A percentile compares a stretch with the other conserved stretches of the same genome.
Conservation (phyloP, 2,888 invertebrate species). For the Papilio elwesi region DNA sequence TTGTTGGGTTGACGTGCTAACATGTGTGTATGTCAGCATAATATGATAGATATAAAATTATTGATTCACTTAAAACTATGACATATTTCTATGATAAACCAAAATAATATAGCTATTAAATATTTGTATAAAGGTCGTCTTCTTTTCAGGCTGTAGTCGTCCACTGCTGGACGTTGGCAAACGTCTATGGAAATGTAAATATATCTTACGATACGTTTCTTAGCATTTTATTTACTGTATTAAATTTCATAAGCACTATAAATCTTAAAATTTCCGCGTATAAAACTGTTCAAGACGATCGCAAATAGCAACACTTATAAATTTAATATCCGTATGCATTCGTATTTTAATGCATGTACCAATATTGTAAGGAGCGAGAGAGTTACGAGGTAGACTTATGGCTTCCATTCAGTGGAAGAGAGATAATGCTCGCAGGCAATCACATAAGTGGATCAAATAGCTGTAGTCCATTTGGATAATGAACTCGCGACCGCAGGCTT, state of each 20-base stretch:
- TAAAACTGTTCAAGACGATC: constrained; percentile 22
- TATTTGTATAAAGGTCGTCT: too few relatives aligned
- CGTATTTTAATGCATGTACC: constrained; percentile 61
- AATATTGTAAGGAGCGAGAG: constrained; percentile 74
- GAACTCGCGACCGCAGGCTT: constrained; percentile 78
- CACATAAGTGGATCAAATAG: constrained; percentile 85
- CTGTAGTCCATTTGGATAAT: constrained; percentile 84
- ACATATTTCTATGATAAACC: too few relatives aligned
- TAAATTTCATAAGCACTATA: not conserved
- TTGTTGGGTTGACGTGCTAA: too few relatives aligned
- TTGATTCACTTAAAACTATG: too few relatives aligned
- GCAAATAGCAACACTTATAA: constrained; percentile 46
- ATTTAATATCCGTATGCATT: constrained; percentile 64
- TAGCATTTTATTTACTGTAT: not conserved
- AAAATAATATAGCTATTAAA: too few relatives aligned
- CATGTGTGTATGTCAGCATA: too few relatives aligned
- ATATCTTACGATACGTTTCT: not conserved
- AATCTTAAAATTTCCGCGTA: not conserved
- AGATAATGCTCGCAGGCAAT: constrained; percentile 84
- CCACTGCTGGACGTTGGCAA: too few relatives aligned
- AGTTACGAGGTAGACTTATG: constrained; percentile 83
- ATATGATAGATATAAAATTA: too few relatives aligned
- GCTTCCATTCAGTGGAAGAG: constrained; percentile 78
- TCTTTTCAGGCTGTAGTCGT: too few relatives aligned
- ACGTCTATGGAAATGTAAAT: not conserved